phyloP scores from a whole-genome alignment of 2,797 vertebrate species.

The Lithobates pipiens region DNA sequence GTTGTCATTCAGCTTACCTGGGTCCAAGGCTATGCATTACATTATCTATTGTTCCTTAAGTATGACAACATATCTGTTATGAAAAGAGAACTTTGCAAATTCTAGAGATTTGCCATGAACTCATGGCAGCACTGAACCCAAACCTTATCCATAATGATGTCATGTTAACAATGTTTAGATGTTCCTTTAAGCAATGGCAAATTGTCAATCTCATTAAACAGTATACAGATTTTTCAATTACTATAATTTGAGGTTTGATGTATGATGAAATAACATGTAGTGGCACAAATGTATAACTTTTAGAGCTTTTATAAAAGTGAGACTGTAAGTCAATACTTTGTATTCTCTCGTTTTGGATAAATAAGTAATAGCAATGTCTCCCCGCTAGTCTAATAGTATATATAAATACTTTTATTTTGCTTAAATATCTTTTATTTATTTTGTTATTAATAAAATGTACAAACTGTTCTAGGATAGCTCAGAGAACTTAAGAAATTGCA shows the following conservation, averaged over 20 bases:
- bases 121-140: background rate
- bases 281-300: background rate
- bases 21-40: no score
- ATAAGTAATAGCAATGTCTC: background rate
- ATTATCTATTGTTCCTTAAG: no score
- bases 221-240: background rate
- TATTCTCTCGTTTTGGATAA: background rate
- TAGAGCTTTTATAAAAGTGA: background rate
- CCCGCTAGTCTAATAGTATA: no score
- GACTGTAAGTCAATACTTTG: background rate
- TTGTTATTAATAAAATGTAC: background rate
- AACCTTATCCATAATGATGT: background rate
- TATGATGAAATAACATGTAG: no score
- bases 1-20: no score
- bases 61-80: no score
- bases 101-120: background rate
- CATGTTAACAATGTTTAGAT: no score
- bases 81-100: no score
- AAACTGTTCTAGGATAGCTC: slow-evolving; percentile 4
- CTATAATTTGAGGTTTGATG: background rate
- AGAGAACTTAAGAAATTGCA: slow-evolving; percentile 8
- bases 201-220: no score
- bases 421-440: background rate
- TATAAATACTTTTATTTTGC: background rate
- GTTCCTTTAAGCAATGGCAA: no score